These are phyloP conservation scores for Anniella stebbinsi DNA, from an alignment of 2,797 vertebrate genomes.

Conservation along the genomic window DNA sequence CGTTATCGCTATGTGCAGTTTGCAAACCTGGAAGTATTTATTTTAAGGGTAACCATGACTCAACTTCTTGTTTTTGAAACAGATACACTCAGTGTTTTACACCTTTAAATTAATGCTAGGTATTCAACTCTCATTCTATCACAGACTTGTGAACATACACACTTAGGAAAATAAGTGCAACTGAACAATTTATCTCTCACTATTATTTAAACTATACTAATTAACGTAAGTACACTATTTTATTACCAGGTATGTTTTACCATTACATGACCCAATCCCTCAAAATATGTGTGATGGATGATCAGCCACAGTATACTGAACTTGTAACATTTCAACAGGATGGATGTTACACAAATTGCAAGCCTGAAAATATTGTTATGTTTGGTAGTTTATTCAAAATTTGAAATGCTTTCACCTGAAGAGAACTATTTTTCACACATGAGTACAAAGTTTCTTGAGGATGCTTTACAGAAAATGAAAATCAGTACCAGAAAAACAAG, in stretches of 20 bases:
- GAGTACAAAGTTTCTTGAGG: background rate
- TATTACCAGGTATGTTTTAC: background rate
- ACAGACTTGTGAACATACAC: background rate
- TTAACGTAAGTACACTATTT: background rate
- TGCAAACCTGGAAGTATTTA: background rate
- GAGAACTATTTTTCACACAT: background rate
- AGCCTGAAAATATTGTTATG: background rate
- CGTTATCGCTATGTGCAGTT: background rate
- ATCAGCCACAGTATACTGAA: background rate
- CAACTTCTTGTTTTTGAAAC: background rate
- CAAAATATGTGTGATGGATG: background rate
- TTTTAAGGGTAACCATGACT: slow-evolving; percentile 22
- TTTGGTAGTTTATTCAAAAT: slow-evolving; percentile 3
- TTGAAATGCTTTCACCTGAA: background rate
- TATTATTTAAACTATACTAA: background rate
- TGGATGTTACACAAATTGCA: background rate
- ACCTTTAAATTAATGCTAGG: background rate
- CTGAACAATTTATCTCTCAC: background rate
- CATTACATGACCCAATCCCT: background rate
- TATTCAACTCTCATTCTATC: background rate
- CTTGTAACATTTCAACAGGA: background rate
- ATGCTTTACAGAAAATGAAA: background rate
- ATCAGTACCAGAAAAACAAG: background rate
- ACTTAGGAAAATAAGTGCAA: background rate
- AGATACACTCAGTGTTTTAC: background rate